These are phyloP conservation scores for Danio aesculapii DNA, from an alignment of 2,797 vertebrate genomes.

Conservation along the genomic window DNA sequence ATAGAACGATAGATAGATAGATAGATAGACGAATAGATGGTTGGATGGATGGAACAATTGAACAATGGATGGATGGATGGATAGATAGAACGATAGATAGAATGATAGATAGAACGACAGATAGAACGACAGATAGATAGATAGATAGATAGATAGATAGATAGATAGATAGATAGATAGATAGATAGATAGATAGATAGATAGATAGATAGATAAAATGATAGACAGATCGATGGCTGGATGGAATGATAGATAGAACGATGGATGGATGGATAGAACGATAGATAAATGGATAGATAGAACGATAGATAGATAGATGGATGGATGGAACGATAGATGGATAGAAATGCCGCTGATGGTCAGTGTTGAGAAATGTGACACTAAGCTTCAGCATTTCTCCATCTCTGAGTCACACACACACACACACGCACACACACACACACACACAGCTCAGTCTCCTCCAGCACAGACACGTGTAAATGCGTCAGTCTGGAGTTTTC, in stretches of 20 bases:
- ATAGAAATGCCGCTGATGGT: background rate
- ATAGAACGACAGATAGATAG: too few relatives aligned
- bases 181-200: background rate
- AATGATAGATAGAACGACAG: background rate
- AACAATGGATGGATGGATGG: background rate
- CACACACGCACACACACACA: too few relatives aligned
- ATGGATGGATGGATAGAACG: background rate
- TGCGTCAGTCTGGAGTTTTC: background rate
- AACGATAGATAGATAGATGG: background rate
- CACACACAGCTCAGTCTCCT: background rate
- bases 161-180: background rate
- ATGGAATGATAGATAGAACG: background rate
- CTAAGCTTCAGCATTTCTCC: background rate
- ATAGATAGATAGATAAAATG: background rate
- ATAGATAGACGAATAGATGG: too few relatives aligned
- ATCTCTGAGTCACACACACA: background rate
- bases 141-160: background rate
- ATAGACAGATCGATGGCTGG: background rate
- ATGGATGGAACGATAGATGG: too few relatives aligned
- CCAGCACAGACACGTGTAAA: background rate
- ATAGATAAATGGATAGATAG: background rate
- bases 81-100: background rate
- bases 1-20: too few relatives aligned
- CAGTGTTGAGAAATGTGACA: background rate
- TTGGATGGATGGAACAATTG: background rate